Conservation (phyloP, 2,888 invertebrate species). For the Melolontha melolontha region DNA sequence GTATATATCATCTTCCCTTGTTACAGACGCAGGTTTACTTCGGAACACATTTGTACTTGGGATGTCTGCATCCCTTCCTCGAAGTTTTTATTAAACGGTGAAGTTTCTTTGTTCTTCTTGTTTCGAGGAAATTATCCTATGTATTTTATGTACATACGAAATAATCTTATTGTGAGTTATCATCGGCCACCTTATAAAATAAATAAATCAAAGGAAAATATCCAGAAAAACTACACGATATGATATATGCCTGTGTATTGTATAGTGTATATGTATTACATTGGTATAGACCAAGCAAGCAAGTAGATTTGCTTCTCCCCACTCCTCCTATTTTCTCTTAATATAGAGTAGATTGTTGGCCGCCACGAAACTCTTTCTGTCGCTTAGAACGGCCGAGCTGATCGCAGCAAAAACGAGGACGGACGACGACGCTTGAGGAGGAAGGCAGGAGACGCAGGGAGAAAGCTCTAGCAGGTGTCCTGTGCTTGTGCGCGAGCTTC, state of each 20-base stretch:
- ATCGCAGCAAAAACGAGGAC: conserved; percentile 13
- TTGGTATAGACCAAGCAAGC: conserved; percentile 24
- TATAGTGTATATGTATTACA: conserved; percentile 26
- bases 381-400: background rate
- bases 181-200: conserved; percentile 12
- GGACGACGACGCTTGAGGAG: conserved; percentile 13
- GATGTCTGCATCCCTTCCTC: too few relatives aligned
- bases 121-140: too few relatives aligned
- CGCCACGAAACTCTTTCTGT: conserved; percentile 18
- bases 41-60: too few relatives aligned
- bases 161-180: too few relatives aligned
- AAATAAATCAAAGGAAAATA: conserved; percentile 12
- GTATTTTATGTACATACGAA: too few relatives aligned
- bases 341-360: conserved; percentile 31
- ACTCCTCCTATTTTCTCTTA: conserved; percentile 25
- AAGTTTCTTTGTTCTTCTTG: too few relatives aligned
- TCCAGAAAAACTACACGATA: conserved; percentile 2
- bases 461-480: conserved; percentile 58
- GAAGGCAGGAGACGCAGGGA: conserved; percentile 33
- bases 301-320: conserved; percentile 32
- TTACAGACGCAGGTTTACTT: too few relatives aligned
- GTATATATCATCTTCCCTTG: too few relatives aligned
- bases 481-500: conserved; percentile 63
- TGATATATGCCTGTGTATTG: conserved; percentile 3
- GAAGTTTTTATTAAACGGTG: too few relatives aligned